phyloP scores from a whole-genome alignment of 2,888 invertebrate species.

The Habrosyne pyritoides region DNA sequence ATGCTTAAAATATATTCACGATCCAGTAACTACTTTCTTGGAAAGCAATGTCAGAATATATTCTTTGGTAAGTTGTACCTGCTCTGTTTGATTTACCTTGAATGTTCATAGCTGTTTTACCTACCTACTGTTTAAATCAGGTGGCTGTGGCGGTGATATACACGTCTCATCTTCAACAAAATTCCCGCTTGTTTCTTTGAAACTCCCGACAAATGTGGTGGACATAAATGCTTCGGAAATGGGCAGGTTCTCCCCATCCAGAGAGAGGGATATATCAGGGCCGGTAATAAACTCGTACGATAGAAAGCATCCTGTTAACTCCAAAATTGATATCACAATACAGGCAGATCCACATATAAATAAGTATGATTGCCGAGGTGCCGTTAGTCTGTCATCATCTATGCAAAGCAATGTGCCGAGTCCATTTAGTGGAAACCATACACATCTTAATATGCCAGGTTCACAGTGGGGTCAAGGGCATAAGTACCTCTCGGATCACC shows the following conservation, averaged over 20 bases:
- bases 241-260: conserved; percentile 85
- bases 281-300: conserved; percentile 82
- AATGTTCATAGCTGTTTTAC: conserved; percentile 9
- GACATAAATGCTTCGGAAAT: conserved; percentile 86
- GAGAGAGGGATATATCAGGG: conserved; percentile 85
- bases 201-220: conserved; percentile 85
- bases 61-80: conserved; percentile 25
- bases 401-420: conserved; percentile 91
- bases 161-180: conserved; percentile 74
- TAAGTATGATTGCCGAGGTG: conserved; percentile 87
- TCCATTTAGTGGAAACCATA: conserved; percentile 85
- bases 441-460: conserved; percentile 90
- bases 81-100: conserved; percentile 10
- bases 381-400: conserved; percentile 86
- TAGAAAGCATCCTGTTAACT: conserved; percentile 47
- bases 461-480: conserved; percentile 87
- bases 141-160: conserved; percentile 58
- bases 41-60: conserved; percentile 11
- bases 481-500: conserved; percentile 87
- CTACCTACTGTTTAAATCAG: conserved; percentile 36
- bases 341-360: conserved; percentile 84
- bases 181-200: conserved; percentile 82
- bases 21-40: conserved; percentile 23
- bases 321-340: conserved; percentile 60
- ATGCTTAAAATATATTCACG: conserved; percentile 33